Conservation (phyloP, 2,888 invertebrate species). For the Caenorhabditis virilis region DNA sequence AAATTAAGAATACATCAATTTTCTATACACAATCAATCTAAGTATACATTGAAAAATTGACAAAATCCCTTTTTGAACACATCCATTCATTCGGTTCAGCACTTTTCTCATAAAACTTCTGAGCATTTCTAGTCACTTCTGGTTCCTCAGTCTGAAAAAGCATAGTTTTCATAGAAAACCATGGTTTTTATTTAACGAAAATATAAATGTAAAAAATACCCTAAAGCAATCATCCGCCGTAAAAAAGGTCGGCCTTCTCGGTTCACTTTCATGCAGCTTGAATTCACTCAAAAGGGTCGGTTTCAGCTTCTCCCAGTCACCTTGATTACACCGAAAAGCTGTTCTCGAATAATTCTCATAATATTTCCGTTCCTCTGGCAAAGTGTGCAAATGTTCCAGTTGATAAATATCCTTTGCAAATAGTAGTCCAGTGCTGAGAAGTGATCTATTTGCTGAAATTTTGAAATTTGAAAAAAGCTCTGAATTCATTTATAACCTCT, state of each 20-base stretch:
- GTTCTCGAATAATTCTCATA: constrained; percentile 40
- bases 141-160: constrained; percentile 40
- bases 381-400: constrained; percentile 33
- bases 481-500: too few relatives aligned
- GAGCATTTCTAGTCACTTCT: constrained; percentile 30
- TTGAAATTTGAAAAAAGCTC: too few relatives aligned
- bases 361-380: constrained; percentile 17
- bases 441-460: neutral
- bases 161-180: neutral
- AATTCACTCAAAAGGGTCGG: constrained; percentile 46
- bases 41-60: constrained; percentile 19
- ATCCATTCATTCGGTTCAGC: constrained; percentile 4
- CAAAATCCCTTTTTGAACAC: constrained; percentile 17
- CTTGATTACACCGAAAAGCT: constrained; percentile 31
- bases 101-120: constrained; percentile 24
- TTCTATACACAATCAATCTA: too few relatives aligned
- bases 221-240: constrained; percentile 45
- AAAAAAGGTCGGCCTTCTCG: constrained; percentile 40
- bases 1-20: too few relatives aligned
- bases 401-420: constrained; percentile 52
- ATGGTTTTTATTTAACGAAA: neutral
- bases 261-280: constrained; percentile 20
- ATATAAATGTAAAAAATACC: constrained; percentile 11
- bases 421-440: constrained; percentile 39
- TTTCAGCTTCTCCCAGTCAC: constrained; percentile 45